Base-by-base conservation (phyloP, 2,113 vertebrate species). In the Cinclus mexicanus region DNA sequence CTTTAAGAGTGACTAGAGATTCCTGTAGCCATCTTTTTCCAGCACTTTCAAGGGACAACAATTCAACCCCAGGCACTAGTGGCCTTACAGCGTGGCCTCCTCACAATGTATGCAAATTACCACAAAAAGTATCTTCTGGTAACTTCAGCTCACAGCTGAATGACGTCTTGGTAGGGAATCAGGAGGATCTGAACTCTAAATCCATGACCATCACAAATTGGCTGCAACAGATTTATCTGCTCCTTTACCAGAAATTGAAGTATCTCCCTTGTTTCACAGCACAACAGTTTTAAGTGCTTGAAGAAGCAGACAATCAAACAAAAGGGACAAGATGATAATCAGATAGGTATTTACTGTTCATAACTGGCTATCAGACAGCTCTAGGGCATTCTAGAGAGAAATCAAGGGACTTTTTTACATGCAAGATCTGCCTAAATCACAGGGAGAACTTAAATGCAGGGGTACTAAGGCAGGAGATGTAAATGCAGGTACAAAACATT, bases 51-150 rank as follows among this genome's bases (percentile, higher is more conserved):
- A 75, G 44, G 39, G 19, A 67, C 18, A 33, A 7, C 18, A 42
- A 6, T 69, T 68, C n/a, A 85, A 47, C 12, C 13, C 0, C 0
- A 72, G n/a, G 31, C 46, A 26, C 6, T 53, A 9, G 0, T 3
- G 77, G 55, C 33, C 56, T 37, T 44, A 37, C 5, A 63, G 14
- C 3, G 22, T 28, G 19, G n/a, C 15, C 37, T 63, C 33, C 37
- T 79, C 47, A 50, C 21, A 31, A 15, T 6, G 3, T 16, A 37
- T 16, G 35, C 23, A 53, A 76, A 44, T 35, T 46, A 29, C 33
- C 65, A 0, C 67, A 59, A 2, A 31, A 88, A 59, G 18, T 17
- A 65, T 53, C 47, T 75, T 39, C 56, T 41, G 19, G 16, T 16
- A 70, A 26, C 35, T 26, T 61, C 15, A 42, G 1, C 33, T 22